Evolutionary conservation across 2,113 vertebrate species (phyloP), one percentile per base, ranked within the genome.

Genomic region (Callionymus lyra): DNA sequence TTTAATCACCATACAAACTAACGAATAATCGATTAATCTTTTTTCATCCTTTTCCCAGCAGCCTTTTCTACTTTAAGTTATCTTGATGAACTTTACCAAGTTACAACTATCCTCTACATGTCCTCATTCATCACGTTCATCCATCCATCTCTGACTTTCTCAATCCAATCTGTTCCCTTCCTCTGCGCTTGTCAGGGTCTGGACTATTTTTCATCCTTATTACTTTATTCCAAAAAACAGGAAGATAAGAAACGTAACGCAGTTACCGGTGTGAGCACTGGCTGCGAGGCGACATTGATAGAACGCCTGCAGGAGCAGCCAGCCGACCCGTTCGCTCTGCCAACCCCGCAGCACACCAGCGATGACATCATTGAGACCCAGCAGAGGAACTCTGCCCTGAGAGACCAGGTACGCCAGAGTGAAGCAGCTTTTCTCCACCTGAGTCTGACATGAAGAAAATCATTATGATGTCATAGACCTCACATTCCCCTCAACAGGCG

Each of bases 241-340:
- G n/a, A n/a, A n/a, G n/a, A n/a, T n/a, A n/a, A n/a, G n/a, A n/a
- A n/a, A n/a, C 12, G 11, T 19, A 11, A 5, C 5, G 13, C 5
- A 11, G n/a, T 12, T 41, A 94, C 95, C 92, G 72, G 91, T 93
- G 59, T 87, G 91, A 66, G 86, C 48, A 15, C 88, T 82, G 41
- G 71, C 77, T 4, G 84, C 65, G 34, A 94, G 82, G 12, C 89
- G 88, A 34, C 87, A 81, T 40, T 95, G 93, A 70, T 94, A 93
- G 2, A 97, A 85, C 12, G 82, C 49, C 42, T 92, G 89, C 47
- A 93, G 77, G 8, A 91, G 57, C 57, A 96, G 80, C 91, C 93
- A 94, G 35, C 81, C 78, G 10, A 93, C 60, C 1, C 47, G 59
- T 64, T 72, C 67, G 40, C 72, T 81, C 4, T 70, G 77, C 4